Conservation (phyloP, 64 coral and sea anemone genomes). For the Platygyra sinensis region DNA sequence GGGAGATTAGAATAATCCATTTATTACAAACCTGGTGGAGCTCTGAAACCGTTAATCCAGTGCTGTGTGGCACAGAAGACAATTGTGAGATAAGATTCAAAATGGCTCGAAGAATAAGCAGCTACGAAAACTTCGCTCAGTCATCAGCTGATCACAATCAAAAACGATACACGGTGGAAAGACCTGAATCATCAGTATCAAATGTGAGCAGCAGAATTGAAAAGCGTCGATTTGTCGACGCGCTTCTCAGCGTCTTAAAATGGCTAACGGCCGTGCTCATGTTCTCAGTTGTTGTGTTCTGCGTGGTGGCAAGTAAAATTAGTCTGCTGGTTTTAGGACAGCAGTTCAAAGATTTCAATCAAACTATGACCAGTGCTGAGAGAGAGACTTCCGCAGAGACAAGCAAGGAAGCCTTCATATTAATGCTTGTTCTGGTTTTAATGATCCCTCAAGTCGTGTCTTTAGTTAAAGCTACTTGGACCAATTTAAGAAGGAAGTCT, state of each 20-base stretch:
- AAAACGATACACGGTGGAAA: background rate
- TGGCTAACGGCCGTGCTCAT: background rate
- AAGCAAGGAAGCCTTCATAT: constrained; percentile 59
- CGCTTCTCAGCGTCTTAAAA: constrained; percentile 3
- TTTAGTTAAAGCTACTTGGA: constrained; percentile 71
- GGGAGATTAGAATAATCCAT: no score
- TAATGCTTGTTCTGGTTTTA: constrained; percentile 71
- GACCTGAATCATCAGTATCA: background rate
- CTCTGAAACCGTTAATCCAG: no score
- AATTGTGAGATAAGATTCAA: no score
- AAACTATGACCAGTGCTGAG: background rate
- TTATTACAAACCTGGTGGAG: no score
- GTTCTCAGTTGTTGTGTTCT: background rate
- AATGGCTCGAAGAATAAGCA: constrained; percentile 1
- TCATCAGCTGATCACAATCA: background rate
- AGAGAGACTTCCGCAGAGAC: background rate
- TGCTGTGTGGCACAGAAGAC: no score
- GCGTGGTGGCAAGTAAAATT: constrained; percentile 48
- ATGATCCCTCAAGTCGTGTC: constrained; percentile 81
- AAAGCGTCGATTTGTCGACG: background rate
- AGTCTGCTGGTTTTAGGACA: constrained; percentile 45
- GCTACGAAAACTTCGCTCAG: background rate
- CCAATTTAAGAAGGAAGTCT: constrained; percentile 60
- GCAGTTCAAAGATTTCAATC: background rate
- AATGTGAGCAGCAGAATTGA: background rate